These are phyloP conservation scores for Anticlea derivata DNA, from an alignment of 2,888 invertebrate genomes.

Conservation along the genomic window DNA sequence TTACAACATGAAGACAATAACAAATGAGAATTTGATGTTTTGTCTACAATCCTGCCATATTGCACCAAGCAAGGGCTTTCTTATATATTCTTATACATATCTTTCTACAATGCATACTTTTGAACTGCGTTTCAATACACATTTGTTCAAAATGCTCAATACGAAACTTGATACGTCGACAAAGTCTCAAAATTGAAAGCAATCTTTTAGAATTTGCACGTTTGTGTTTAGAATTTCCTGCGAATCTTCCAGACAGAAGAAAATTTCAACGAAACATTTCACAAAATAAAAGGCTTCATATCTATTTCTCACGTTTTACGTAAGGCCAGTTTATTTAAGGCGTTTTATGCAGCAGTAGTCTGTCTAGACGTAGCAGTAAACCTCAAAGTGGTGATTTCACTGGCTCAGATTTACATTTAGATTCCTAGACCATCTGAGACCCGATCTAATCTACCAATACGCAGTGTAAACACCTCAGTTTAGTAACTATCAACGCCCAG, in stretches of 20 bases:
- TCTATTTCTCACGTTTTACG: slow-evolving; percentile 30
- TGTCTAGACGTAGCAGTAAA: slow-evolving; percentile 41
- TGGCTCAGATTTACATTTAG: slow-evolving; percentile 35
- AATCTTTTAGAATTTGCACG: slow-evolving; percentile 18
- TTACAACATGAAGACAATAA: too few species aligned
- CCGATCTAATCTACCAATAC: slow-evolving; percentile 25
- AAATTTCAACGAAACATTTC: slow-evolving; percentile 22
- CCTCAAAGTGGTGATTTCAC: slow-evolving; percentile 20
- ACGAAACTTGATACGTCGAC: too few species aligned
- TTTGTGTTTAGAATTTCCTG: slow-evolving; percentile 10
- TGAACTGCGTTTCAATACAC: too few species aligned
- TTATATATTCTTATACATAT: too few species aligned
- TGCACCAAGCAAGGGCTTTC: too few species aligned
- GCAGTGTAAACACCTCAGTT: slow-evolving; percentile 19
- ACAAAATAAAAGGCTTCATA: slow-evolving; percentile 26
- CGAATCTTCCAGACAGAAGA: slow-evolving; percentile 18
- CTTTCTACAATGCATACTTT: too few species aligned
- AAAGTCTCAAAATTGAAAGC: slow-evolving; percentile 4
- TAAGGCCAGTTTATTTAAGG: slow-evolving; percentile 31
- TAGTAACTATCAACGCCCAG: slow-evolving; percentile 11
- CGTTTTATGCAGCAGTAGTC: slow-evolving; percentile 35
- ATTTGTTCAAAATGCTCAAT: too few species aligned
- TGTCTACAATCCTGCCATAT: too few species aligned
- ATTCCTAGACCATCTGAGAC: slow-evolving; percentile 26
- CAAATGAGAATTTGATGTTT: too few species aligned